phyloP scores from a whole-genome alignment of 2,888 invertebrate species.

The Eurytoma adleriae region DNA sequence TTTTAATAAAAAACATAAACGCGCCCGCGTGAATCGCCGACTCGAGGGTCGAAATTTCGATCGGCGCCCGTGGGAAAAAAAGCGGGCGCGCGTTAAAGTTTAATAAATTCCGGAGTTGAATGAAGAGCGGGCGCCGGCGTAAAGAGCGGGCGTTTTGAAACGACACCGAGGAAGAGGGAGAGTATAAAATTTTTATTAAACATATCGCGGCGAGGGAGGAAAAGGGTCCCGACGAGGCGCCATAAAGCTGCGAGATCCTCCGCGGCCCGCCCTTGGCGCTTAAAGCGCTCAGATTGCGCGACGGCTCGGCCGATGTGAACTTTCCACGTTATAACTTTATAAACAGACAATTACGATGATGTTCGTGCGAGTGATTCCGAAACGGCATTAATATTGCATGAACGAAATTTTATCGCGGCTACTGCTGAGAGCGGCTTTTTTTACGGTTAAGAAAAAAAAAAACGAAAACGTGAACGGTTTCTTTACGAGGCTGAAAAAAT shows the following conservation, averaged over 20 bases:
- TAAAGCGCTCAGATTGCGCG: too few relatives aligned
- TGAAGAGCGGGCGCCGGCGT: slow-evolving; percentile 5
- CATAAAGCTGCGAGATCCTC: slow-evolving; percentile 25
- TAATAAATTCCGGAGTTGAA: slow-evolving; percentile 52
- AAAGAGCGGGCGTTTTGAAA: slow-evolving; percentile 13
- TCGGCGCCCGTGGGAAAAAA: not conserved
- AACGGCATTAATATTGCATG: too few relatives aligned
- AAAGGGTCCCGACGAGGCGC: not conserved
- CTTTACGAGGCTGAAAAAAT: too few relatives aligned
- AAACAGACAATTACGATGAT: slow-evolving; percentile 2
- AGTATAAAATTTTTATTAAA: slow-evolving; percentile 51
- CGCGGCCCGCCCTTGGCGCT: too few relatives aligned
- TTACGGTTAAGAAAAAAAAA: too few relatives aligned
- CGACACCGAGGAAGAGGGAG: slow-evolving; percentile 11
- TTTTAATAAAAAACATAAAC: not conserved
- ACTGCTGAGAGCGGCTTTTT: too few relatives aligned
- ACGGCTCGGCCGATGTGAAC: not conserved
- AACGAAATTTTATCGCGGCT: too few relatives aligned
- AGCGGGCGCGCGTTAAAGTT: slow-evolving; percentile 21
- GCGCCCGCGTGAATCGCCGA: not conserved
- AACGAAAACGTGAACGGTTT: too few relatives aligned
- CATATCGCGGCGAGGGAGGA: slow-evolving; percentile 22
- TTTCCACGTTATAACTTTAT: slow-evolving; percentile 16
- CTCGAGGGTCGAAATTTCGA: too few relatives aligned
- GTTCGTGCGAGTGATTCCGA: not conserved